phyloP scores from a whole-genome alignment of 1,140 invertebrate genomes.

The Scaptodrosophila lebanonensis region DNA sequence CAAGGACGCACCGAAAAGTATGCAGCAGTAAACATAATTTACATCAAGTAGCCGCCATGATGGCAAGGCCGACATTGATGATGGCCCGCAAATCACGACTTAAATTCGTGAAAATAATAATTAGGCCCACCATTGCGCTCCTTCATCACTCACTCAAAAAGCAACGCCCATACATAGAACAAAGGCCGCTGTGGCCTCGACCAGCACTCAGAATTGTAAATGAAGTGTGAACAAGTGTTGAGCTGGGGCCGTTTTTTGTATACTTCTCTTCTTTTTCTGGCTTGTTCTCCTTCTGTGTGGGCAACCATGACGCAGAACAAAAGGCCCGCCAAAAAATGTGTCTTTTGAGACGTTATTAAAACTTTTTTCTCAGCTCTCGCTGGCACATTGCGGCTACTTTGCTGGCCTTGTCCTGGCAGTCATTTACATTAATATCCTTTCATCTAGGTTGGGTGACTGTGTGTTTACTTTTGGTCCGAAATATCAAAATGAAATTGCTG shows the following conservation, averaged over 20 bases:
- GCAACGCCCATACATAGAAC: conserved; percentile 15
- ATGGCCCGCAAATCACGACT: conserved; percentile 41
- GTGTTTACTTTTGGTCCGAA: conserved; percentile 35
- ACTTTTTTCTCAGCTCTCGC: conserved; percentile 38
- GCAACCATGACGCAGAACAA: conserved; percentile 25
- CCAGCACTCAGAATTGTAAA: conserved; percentile 58
- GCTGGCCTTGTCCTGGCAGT: conserved; percentile 43
- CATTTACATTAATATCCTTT: conserved; percentile 75
- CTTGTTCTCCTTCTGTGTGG: not conserved
- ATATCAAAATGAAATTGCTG: conserved; percentile 76
- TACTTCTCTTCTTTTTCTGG: not conserved
- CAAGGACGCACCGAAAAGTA: conserved; percentile 2
- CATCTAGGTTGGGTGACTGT: conserved; percentile 37
- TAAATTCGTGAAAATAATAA: conserved; percentile 67
- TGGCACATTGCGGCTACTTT: conserved; percentile 17
- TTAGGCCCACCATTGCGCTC: conserved; percentile 38
- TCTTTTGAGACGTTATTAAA: conserved; percentile 72
- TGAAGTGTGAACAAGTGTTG: conserved; percentile 69
- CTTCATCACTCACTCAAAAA: conserved; percentile 26
- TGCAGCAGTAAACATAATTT: conserved; percentile 68
- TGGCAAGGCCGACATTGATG: conserved; percentile 19
- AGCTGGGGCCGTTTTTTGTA: conserved; percentile 7
- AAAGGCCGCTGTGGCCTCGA: too few species aligned
- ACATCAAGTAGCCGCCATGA: conserved; percentile 42
- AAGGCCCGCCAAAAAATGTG: conserved; percentile 33